Evolutionary conservation across 2,113 vertebrate species (phyloP), one percentile per base, ranked within the genome.

Genomic region (Corynorhinus townsendii): DNA sequence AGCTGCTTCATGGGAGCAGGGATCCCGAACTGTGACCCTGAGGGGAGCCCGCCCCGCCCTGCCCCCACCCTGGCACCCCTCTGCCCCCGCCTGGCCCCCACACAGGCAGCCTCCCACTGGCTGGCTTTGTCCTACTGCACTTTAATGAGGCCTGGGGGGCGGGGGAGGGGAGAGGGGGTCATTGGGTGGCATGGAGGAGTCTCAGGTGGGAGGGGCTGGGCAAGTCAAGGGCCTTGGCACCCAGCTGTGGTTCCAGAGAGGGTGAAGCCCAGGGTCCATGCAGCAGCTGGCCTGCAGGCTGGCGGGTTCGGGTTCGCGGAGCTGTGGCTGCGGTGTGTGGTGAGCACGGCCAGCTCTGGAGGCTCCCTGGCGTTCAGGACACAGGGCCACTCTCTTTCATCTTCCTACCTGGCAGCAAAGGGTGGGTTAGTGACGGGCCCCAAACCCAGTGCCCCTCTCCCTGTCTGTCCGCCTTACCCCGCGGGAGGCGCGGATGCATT

Each of bases 1-100:
- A 99, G 98, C 94, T 99, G 99, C 40, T 99, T 99, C 43, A 98
- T 99, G 97, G 98, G 98, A 79, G 98, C 99, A 0, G 99, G 99
- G 4, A 98, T 99, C 5, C 98, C 96, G 35, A 99, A 99, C 96
- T 99, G 99, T 0, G 99, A 99, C 97, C 99, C 99, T 0, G 99
- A 99, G 97, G 99, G 99, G 86, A 98, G 96, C 33, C 47, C 0
- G 0, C 30, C 64, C 12, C 2, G 0, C 2, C 19, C 49, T 0
- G 20, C 22, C 56, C 52, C 22, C 56, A 59, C 22, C 77, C 20
- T 56, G 19, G 54, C 19, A 0, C 6, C 20, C 54, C 20, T 19
- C 54, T 56, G 19, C 54, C 33, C 64, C 8, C 2, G 0, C 3
- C 28, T 12, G 0, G 30, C 52, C 6, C 15, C 6, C 35, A 82